phyloP scores from a whole-genome alignment of 2,888 invertebrate species.

The Periphyllus acericola region DNA sequence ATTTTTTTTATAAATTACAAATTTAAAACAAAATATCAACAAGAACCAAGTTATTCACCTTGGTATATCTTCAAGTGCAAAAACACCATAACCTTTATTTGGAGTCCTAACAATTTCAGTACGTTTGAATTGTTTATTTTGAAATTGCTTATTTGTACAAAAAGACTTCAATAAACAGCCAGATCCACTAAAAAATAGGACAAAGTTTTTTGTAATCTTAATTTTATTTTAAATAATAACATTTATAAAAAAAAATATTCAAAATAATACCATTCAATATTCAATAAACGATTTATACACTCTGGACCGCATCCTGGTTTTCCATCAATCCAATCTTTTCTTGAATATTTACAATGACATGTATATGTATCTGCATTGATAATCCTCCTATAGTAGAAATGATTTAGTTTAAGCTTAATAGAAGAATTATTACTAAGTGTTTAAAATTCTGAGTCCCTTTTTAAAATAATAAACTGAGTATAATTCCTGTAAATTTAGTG shows the following conservation, averaged over 20 bases:
- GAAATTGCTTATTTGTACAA: constrained; percentile 95
- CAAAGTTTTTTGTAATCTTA: no score
- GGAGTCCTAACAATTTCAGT: constrained; percentile 89
- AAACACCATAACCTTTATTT: constrained; percentile 94
- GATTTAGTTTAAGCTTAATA: not conserved
- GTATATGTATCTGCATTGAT: constrained; percentile 1
- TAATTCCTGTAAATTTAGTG: not conserved
- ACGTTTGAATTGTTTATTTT: constrained; percentile 84
- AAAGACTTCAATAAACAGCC: constrained; percentile 88
- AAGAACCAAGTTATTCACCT: constrained; percentile 70
- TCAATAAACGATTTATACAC: constrained; percentile 93
- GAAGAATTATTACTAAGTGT: not conserved
- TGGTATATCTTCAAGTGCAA: constrained; percentile 78
- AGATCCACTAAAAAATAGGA: constrained; percentile 82
- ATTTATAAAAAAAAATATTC: not conserved
- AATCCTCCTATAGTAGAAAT: not conserved
- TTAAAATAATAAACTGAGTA: not conserved
- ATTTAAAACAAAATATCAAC: not conserved
- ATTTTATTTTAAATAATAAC: not conserved
- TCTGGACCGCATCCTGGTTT: constrained; percentile 93
- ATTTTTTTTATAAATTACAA: not conserved
- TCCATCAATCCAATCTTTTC: constrained; percentile 85
- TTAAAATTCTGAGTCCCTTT: not conserved
- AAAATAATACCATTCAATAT: constrained; percentile 91
- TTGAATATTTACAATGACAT: constrained; percentile 92